Conservation (phyloP, 2,888 invertebrate species). For the Aethes cnicana region DNA sequence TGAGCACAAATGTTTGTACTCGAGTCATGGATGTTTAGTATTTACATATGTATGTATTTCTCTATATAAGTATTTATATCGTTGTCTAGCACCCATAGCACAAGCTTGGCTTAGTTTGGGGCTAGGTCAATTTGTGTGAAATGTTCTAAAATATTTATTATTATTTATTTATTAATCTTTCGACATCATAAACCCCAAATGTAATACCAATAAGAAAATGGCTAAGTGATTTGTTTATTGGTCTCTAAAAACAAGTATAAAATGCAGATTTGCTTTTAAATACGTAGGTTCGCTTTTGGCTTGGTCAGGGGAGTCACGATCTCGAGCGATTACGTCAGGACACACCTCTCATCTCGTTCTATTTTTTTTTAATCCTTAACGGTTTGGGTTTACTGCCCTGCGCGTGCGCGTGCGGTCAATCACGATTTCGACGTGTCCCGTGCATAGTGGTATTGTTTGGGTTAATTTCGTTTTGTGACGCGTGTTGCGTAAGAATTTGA, state of each 20-base stretch:
- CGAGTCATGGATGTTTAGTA: too few relatives aligned
- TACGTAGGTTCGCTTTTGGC: constrained; percentile 38
- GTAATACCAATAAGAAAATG: constrained; percentile 16
- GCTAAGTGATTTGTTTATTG: constrained; percentile 18
- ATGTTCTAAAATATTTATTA: too few relatives aligned
- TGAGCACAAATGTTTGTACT: too few relatives aligned
- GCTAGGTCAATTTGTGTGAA: too few relatives aligned
- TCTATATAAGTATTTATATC: too few relatives aligned
- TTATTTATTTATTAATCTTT: too few relatives aligned
- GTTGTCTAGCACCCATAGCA: too few relatives aligned
- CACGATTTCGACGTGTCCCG: constrained; percentile 34
- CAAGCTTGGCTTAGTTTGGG: too few relatives aligned
- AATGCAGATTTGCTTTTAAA: constrained; percentile 32
- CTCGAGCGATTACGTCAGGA: constrained; percentile 61
- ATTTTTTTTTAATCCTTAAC: constrained; percentile 50
- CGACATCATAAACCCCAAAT: not conserved
- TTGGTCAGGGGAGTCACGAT: constrained; percentile 60
- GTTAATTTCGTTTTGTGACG: constrained; percentile 17
- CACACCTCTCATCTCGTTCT: constrained; percentile 49
- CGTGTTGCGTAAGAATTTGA: not conserved
- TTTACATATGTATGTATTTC: too few relatives aligned
- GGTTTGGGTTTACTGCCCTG: constrained; percentile 39
- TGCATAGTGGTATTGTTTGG: constrained; percentile 21
- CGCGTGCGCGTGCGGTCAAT: constrained; percentile 32
- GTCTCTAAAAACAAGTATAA: constrained; percentile 30